Base-by-base conservation (phyloP, 2,888 invertebrate genomes). In the Aethes cnicana region DNA sequence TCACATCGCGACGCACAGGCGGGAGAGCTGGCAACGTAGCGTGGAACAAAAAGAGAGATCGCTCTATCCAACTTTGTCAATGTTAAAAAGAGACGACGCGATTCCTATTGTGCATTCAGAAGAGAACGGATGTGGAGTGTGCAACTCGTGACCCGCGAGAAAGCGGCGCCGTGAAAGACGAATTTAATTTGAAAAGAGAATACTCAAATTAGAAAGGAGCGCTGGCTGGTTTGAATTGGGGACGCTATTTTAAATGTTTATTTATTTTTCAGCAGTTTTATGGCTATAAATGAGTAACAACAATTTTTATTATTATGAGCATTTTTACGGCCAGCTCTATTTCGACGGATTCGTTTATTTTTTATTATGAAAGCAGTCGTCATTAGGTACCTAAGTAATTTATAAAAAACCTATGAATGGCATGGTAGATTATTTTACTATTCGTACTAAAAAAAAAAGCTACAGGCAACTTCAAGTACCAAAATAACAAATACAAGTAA, bases 61-160 rank as follows among this genome's bases (percentile, higher is more conserved):
- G 59, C 14, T 12, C 54, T 55, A 70, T 11, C 23, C 11, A 4
- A 11, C 33, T 23, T 8, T n/a, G 2, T 0, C 4, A 12, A 46
- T 1, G 62, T 43, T 53, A 59, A 68, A 85, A 57, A 55, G 77
- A 74, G 84, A 86, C 47, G 60, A 68, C 68, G 60, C 43, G 32
- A 74, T 72, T 81, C 69, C 69, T 72, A 81, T 82, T 84, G 80
- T 84, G 78, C 84, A 81, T 81, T 85, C 79, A 71, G 77, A 80
- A 77, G 77, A 77, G 84, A 87, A 83, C 87, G 82, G 85, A 81
- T 84, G 78, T 78, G 68, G 62, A 74, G 74, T 77, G 78, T 79
- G 74, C 73, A 77, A 78, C 78, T 82, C 81, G 84, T 84, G 84
- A 85, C 84, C 84, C 75, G 73, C 81, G 82, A 81, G 88, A 88